Base-by-base conservation (phyloP, 2,113 vertebrate species). In the Thamnophis sirtalis region DNA sequence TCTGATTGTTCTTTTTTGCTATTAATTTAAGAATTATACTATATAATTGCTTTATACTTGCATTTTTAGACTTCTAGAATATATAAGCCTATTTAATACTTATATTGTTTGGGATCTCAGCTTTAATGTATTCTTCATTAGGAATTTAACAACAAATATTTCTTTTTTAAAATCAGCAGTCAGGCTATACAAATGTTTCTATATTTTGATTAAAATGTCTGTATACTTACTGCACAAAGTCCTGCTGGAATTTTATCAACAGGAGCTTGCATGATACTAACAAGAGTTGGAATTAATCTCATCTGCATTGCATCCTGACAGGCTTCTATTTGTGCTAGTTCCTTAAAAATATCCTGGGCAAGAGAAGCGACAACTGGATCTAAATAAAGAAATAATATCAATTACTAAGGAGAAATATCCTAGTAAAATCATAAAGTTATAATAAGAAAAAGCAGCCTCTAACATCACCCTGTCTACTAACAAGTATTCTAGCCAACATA, bases 261-360 rank as follows among this genome's bases (percentile, higher is more conserved):
- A 1, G 99, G 99, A 49, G 99, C 99, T 96, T 99, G 99, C 99
- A 99, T 99, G 96, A 99, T 99, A 98, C 99, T 99, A 97, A 99
- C 97, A 85, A 99, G 98, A 0, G 99, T 99, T 91, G 99, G 99
- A 93, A 99, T 99, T 91, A 99, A 98, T 56, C 99, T 98, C 98
- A 99, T 98, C 97, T 99, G 99, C 99, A 99, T 99, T 85, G 99
- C 98, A 86, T 98, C 98, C 96, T 99, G 99, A 94, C 99, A 99
- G 89, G 98, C 98, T 96, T 99, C 99, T 15, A 99, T 99, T 95
- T 99, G 99, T 60, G 99, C 98, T 95, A 99, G 97, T 93, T 99
- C 99, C 97, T 99, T 99, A 96, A 99, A 99, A 97, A 99, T 98
- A 96, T 99, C 99, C 97, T 99, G 99, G 89, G 99, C 98, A 96